These are phyloP conservation scores for Odontomyia ornata DNA, from an alignment of 2,888 invertebrate genomes.

Conservation along the genomic window DNA sequence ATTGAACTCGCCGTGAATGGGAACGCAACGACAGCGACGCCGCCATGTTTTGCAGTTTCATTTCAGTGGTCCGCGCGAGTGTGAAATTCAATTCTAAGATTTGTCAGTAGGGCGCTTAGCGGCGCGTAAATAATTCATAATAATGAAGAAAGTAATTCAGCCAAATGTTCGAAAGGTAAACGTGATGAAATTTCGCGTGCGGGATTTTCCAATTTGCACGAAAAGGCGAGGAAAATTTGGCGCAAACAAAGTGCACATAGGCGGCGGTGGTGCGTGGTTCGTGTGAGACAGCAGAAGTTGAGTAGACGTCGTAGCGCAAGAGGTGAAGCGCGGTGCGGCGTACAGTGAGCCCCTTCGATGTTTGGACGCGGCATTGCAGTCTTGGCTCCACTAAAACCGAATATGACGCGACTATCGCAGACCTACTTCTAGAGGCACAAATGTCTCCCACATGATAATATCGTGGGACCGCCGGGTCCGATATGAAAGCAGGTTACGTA, in stretches of 20 bases:
- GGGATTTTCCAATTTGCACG: slow-evolving; percentile 10
- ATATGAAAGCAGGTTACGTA: slow-evolving; percentile 22
- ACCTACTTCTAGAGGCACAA: not conserved
- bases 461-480: not conserved
- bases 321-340: slow-evolving; percentile 2
- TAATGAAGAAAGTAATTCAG: slow-evolving; percentile 52
- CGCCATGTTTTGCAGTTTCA: slow-evolving; percentile 51
- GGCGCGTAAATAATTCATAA: slow-evolving; percentile 43
- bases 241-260: slow-evolving; percentile 46
- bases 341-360: slow-evolving; percentile 32
- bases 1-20: slow-evolving; percentile 24
- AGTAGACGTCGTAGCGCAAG: not conserved
- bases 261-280: slow-evolving; percentile 44
- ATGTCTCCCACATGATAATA: not conserved
- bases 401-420: not conserved
- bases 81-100: slow-evolving; percentile 45
- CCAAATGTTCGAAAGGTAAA: slow-evolving; percentile 52
- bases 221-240: slow-evolving; percentile 46
- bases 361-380: slow-evolving; percentile 26
- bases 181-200: slow-evolving; percentile 34
- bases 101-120: slow-evolving; percentile 42
- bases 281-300: slow-evolving; percentile 15
- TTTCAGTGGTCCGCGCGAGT: slow-evolving; percentile 51
- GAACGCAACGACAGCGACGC: slow-evolving; percentile 44
- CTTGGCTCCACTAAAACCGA: not conserved